A percentile compares a stretch with the other conserved stretches of the same genome.
Evolutionary conservation across 2,797 vertebrate species (phyloP).

Genomic region (Gymnoscopelus braueri): DNA sequence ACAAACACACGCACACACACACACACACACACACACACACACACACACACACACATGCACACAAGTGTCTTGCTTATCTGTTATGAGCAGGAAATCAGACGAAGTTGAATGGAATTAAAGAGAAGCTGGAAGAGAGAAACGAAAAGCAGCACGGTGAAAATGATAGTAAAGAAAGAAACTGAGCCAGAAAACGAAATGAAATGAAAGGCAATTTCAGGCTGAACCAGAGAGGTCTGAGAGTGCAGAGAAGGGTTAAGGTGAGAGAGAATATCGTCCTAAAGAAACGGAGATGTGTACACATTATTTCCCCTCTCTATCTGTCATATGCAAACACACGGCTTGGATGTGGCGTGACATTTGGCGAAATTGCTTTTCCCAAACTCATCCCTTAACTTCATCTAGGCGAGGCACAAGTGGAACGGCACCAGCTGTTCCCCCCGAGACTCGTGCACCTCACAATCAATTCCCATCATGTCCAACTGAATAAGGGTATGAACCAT

Average conservation of each 20-base stretch:
- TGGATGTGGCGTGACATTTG: slow-evolving; percentile 54
- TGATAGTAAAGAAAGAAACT: slow-evolving; percentile 20
- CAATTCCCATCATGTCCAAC: slow-evolving; percentile 37
- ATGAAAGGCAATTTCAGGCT: slow-evolving; percentile 17
- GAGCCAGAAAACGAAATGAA: slow-evolving; percentile 23
- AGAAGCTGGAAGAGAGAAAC: slow-evolving; percentile 7
- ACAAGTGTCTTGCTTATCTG: slow-evolving; percentile 37
- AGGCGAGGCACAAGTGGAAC: slow-evolving; percentile 28
- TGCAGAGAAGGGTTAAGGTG: slow-evolving; percentile 19
- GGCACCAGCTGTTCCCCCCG: slow-evolving; percentile 61
- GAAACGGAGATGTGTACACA: slow-evolving; percentile 9
- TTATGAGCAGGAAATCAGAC: slow-evolving; percentile 31
- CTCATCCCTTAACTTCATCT: slow-evolving; percentile 63
- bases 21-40: slow-evolving; percentile 17
- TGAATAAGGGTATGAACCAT: slow-evolving; percentile 40
- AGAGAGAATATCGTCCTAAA: not conserved
- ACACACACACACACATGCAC: slow-evolving; percentile 18
- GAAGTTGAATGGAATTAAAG: slow-evolving; percentile 22
- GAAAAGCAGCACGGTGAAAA: slow-evolving; percentile 3
- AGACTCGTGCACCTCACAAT: slow-evolving; percentile 38
- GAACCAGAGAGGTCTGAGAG: not conserved
- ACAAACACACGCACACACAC: not conserved
- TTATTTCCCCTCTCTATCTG: slow-evolving; percentile 20
- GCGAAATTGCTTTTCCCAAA: slow-evolving; percentile 57
- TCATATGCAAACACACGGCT: slow-evolving; percentile 50